Evolutionary conservation across 2,113 vertebrate genomes (phyloP).

Genomic region (Kryptolebias marmoratus): DNA sequence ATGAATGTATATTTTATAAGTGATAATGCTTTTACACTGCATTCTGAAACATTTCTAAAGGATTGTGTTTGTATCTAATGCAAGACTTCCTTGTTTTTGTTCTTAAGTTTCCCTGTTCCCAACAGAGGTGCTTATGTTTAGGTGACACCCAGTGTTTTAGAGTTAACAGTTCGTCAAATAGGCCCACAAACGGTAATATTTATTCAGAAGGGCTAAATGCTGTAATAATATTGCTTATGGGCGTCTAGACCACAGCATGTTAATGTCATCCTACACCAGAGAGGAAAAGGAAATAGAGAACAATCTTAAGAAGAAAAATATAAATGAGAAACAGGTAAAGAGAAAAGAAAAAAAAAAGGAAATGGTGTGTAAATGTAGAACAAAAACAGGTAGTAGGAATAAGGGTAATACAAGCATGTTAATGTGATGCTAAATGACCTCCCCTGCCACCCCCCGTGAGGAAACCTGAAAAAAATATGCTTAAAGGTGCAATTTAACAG

Average conservation of each 20-base stretch:
- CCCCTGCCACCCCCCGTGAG: too few species aligned
- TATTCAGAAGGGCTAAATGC: slow-evolving; percentile 52
- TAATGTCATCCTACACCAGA: slow-evolving; percentile 20
- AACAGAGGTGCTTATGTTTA: slow-evolving; percentile 33
- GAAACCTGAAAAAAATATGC: slow-evolving; percentile 2
- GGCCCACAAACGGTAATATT: slow-evolving; percentile 46
- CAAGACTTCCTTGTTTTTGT: slow-evolving; percentile 11
- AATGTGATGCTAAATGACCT: slow-evolving; percentile 17
- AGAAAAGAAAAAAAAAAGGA: not conserved
- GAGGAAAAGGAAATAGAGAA: not conserved
- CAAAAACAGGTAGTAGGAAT: too few species aligned
- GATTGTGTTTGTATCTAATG: not conserved
- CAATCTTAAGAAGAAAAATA: not conserved
- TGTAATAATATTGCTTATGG: slow-evolving; percentile 24
- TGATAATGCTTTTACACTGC: not conserved
- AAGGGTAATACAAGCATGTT: not conserved
- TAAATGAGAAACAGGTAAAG: not conserved
- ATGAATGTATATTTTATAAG: too few species aligned
- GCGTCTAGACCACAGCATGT: slow-evolving; percentile 42
- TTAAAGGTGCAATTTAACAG: not conserved
- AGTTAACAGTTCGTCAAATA: slow-evolving; percentile 8
- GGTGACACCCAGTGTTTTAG: slow-evolving; percentile 53
- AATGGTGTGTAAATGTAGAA: too few species aligned
- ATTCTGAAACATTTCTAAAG: accelerated
- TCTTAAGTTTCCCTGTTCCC: slow-evolving; percentile 12